These are phyloP conservation scores for Diadophis punctatus DNA, from an alignment of 2,113 vertebrate species.

Conservation along the genomic window DNA sequence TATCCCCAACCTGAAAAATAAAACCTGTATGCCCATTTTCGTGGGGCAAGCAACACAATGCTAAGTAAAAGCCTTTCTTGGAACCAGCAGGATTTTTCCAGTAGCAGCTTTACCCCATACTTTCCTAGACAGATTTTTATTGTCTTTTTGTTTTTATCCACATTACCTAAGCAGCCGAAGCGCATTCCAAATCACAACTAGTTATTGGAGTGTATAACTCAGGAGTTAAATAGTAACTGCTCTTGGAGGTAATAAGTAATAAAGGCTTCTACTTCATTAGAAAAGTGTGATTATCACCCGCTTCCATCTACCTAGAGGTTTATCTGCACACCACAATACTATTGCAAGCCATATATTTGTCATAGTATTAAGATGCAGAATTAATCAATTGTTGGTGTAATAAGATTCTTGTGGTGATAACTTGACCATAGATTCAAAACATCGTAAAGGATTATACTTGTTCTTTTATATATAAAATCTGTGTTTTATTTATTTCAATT, in stretches of 20 bases:
- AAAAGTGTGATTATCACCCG: slow-evolving; percentile 9
- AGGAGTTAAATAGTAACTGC: slow-evolving; percentile 58
- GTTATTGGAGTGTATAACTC: slow-evolving; percentile 40
- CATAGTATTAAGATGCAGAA: neutral
- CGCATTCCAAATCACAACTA: slow-evolving; percentile 12
- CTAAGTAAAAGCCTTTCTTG: neutral
- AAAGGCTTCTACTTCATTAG: slow-evolving; percentile 59
- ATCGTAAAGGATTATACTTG: neutral
- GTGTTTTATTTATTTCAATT: neutral
- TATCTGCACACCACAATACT: neutral
- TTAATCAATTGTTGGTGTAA: neutral
- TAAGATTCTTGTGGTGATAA: neutral
- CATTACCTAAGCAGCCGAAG: slow-evolving; percentile 36
- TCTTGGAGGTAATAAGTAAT: slow-evolving; percentile 57
- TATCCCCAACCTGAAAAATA: neutral
- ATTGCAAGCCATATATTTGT: neutral
- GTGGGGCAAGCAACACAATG: neutral
- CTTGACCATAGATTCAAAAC: neutral
- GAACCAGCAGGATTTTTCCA: neutral
- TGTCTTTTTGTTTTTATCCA: neutral
- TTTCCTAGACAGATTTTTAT: neutral
- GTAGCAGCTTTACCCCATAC: neutral
- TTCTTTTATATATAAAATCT: neutral
- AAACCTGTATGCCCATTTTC: slow-evolving; percentile 8
- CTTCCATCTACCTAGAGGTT: neutral